Percentiles rank a stretch among this genome's conserved stretches.
These are phyloP conservation scores for Chalcosyrphus nemorum DNA, from an alignment of 2,888 invertebrate species.

Conservation along the genomic window DNA sequence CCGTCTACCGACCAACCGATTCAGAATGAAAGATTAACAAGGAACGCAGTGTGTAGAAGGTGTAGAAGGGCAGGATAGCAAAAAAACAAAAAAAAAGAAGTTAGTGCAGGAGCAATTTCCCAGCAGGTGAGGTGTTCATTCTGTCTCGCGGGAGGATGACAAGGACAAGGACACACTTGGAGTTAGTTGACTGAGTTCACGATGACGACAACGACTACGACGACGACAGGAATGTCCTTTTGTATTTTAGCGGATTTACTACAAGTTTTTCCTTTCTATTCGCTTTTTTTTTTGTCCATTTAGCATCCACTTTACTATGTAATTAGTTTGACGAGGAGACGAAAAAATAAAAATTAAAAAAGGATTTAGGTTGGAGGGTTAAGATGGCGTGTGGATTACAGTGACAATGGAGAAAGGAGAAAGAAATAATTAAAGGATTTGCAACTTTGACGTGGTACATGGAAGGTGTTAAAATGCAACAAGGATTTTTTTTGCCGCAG, in stretches of 20 bases:
- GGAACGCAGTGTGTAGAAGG: conserved; percentile 35
- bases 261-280: conserved; percentile 50
- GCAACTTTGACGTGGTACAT: conserved; percentile 5
- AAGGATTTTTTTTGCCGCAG: background rate
- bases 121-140: conserved; percentile 37
- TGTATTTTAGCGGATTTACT: conserved; percentile 53
- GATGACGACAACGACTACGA: conserved; percentile 39
- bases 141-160: conserved; percentile 57
- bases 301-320: conserved; percentile 62
- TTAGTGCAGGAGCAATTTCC: conserved; percentile 27
- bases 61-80: conserved; percentile 13
- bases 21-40: conserved; percentile 59
- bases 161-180: conserved; percentile 63
- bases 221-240: conserved; percentile 59
- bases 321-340: conserved; percentile 66
- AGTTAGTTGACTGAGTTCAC: conserved; percentile 57
- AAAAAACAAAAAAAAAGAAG: conserved; percentile 22
- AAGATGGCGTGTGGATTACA: conserved; percentile 44
- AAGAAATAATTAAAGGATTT: conserved; percentile 55
- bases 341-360: conserved; percentile 17
- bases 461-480: background rate
- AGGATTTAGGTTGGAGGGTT: conserved; percentile 36
- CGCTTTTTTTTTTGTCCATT: conserved; percentile 8
- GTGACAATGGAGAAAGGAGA: conserved; percentile 2
- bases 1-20: conserved; percentile 2